Conservation (phyloP, 1,140 invertebrate species). For the Bombus sylvicola region DNA sequence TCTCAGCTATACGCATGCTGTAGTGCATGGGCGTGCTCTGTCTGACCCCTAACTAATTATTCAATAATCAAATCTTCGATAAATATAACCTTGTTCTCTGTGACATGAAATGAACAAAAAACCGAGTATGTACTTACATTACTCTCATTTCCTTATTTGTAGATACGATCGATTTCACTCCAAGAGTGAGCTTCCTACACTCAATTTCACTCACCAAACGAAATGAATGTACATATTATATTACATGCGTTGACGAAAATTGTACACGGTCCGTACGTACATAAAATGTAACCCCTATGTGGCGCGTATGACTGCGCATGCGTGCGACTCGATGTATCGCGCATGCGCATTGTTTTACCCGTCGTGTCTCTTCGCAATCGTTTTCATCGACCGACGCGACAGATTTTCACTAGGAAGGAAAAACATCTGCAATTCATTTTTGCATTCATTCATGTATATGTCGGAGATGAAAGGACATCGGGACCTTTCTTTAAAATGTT, state of each 20-base stretch:
- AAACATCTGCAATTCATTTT: too few relatives aligned
- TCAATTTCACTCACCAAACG: background rate
- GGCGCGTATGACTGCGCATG: background rate
- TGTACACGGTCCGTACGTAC: too few relatives aligned
- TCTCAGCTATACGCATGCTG: background rate
- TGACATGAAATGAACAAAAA: background rate
- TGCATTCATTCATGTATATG: too few relatives aligned
- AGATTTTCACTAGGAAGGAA: too few relatives aligned
- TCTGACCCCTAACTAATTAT: background rate
- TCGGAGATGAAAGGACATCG: too few relatives aligned
- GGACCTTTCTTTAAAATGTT: too few relatives aligned
- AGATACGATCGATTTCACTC: background rate
- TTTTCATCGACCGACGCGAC: background rate
- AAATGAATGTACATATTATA: background rate
- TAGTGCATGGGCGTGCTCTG: background rate
- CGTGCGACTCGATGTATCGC: background rate
- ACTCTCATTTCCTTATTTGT: background rate
- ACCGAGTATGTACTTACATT: background rate
- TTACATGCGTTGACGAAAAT: too few relatives aligned
- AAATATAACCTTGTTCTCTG: background rate
- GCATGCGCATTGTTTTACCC: background rate
- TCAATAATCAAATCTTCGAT: background rate
- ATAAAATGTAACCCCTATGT: too few relatives aligned
- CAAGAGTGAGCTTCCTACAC: background rate
- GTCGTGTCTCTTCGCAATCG: background rate